These are phyloP conservation scores for Nephrotoma guestfalica DNA, from an alignment of 2,888 invertebrate genomes.

Conservation along the genomic window DNA sequence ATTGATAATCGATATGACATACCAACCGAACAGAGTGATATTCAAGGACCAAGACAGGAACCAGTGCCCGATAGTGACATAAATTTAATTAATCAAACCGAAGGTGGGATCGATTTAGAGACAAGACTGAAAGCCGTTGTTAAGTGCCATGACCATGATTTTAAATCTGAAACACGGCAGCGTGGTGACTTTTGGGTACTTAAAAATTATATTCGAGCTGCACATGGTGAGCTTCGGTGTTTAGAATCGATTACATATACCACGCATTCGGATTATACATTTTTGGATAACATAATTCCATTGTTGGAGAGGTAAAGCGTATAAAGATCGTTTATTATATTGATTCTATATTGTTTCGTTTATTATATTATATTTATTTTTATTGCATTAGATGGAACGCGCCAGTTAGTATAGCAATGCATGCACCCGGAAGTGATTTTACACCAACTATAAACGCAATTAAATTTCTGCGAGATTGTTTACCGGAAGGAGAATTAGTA, in stretches of 20 bases:
- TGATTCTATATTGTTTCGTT: not conserved
- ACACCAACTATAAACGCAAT: conserved; percentile 62
- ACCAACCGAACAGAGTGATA: conserved; percentile 14
- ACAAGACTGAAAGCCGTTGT: conserved; percentile 35
- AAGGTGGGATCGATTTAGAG: conserved; percentile 30
- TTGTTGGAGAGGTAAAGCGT: conserved; percentile 50
- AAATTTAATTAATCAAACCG: conserved; percentile 21
- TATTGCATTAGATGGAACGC: conserved; percentile 54
- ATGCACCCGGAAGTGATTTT: conserved; percentile 76
- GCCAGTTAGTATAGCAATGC: conserved; percentile 73
- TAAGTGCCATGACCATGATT: conserved; percentile 48
- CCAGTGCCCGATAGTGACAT: conserved; percentile 8
- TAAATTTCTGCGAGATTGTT: conserved; percentile 64
- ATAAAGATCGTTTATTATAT: no score
- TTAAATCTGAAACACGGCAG: conserved; percentile 45
- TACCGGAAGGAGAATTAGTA: conserved; percentile 48
- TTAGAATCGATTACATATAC: conserved; percentile 82
- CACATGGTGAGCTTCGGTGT: conserved; percentile 51
- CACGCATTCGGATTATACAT: conserved; percentile 83
- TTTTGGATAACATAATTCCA: conserved; percentile 77
- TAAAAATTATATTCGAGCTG: conserved; percentile 69
- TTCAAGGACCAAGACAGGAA: not conserved
- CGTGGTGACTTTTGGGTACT: conserved; percentile 79
- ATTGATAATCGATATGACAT: conserved; percentile 17
- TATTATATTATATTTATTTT: not conserved